Percentiles rank a stretch among this genome's conserved stretches.
These are phyloP conservation scores for Drosophila affinis DNA, from an alignment of 2,888 invertebrate species.

Conservation along the genomic window DNA sequence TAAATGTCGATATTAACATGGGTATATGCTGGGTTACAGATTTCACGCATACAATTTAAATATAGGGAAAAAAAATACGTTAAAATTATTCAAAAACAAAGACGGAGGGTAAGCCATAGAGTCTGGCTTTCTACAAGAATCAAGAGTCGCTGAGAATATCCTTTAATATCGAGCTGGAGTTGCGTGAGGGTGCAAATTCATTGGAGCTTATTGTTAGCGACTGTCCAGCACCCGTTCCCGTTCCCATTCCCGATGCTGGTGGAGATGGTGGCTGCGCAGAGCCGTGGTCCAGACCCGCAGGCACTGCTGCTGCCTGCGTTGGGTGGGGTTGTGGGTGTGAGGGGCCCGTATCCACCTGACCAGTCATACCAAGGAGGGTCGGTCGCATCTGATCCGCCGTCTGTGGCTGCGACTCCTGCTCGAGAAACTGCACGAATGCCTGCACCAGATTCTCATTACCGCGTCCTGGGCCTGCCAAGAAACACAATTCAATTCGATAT, in stretches of 20 bases:
- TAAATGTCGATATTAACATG: slow-evolving; percentile 19
- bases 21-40: not conserved
- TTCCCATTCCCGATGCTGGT: not conserved
- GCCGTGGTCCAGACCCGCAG: not conserved
- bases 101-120: not conserved
- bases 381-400: slow-evolving; percentile 72
- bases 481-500: not conserved
- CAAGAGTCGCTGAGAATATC: slow-evolving; percentile 84
- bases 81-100: slow-evolving; percentile 11
- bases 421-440: slow-evolving; percentile 83
- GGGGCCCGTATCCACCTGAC: slow-evolving; percentile 30
- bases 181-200: slow-evolving; percentile 82
- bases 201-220: slow-evolving; percentile 80
- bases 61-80: not conserved
- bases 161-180: slow-evolving; percentile 84
- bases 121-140: slow-evolving; percentile 70
- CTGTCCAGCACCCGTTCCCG: slow-evolving; percentile 53
- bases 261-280: not conserved
- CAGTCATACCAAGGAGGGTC: slow-evolving; percentile 71
- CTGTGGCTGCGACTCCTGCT: slow-evolving; percentile 83
- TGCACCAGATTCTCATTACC: slow-evolving; percentile 81
- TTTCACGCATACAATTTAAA: not conserved
- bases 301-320: not conserved
- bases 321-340: not conserved
- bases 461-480: slow-evolving; percentile 42